phyloP scores from a whole-genome alignment of 2,888 invertebrate species.

The Opisthograptis luteolata region DNA sequence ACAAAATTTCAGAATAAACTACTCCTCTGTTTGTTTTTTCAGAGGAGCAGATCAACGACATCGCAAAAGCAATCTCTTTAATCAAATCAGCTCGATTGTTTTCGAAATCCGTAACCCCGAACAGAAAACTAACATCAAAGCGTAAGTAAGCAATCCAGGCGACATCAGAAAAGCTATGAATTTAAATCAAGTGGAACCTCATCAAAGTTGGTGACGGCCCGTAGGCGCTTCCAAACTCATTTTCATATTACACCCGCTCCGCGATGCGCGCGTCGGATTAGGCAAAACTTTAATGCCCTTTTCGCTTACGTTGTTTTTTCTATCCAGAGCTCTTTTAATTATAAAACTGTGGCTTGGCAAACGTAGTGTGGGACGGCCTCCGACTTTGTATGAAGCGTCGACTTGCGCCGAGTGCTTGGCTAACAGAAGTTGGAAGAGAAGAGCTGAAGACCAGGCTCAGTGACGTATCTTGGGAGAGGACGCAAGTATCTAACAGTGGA shows the following conservation, averaged over 20 bases:
- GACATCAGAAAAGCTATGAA: conserved; percentile 73
- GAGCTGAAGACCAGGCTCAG: too few relatives aligned
- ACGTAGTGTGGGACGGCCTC: too few relatives aligned
- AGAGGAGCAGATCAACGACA: conserved; percentile 1
- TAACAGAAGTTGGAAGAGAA: too few relatives aligned
- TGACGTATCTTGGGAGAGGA: too few relatives aligned
- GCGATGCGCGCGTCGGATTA: conserved; percentile 43
- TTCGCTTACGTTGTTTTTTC: conserved; percentile 36
- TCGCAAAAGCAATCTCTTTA: conserved; percentile 21
- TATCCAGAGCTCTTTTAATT: too few relatives aligned
- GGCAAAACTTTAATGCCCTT: conserved; percentile 50
- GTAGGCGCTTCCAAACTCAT: conserved; percentile 70
- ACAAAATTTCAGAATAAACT: neutral
- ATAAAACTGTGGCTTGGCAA: too few relatives aligned
- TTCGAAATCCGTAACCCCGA: conserved; percentile 29
- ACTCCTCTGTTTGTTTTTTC: neutral
- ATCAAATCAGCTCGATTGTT: conserved; percentile 29
- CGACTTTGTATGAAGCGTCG: too few relatives aligned
- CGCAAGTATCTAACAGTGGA: too few relatives aligned
- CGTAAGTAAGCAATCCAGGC: conserved; percentile 61
- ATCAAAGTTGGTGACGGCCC: conserved; percentile 70
- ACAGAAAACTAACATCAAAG: conserved; percentile 55
- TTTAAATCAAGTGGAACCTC: conserved; percentile 73
- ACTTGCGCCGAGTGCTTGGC: too few relatives aligned
- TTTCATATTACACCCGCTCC: conserved; percentile 62